Base-by-base conservation (phyloP, 2,888 invertebrate genomes). In the Thumatha senex region DNA sequence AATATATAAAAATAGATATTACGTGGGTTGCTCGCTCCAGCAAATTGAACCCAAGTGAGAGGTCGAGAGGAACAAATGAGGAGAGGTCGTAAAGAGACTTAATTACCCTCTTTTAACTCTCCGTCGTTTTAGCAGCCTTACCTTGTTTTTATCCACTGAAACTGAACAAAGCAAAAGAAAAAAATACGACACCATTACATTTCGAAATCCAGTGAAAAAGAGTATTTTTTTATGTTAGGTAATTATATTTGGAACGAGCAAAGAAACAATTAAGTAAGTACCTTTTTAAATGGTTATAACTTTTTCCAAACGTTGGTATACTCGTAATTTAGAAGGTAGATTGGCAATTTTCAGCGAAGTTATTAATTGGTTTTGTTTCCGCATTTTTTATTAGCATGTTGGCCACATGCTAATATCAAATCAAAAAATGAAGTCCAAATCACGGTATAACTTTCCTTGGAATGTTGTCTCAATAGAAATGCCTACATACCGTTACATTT, bases 31-130 rank as follows among this genome's bases (percentile, higher is more conserved):
- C 68, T 73, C 71, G 69, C 74, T 72, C 66, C 54, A 52, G 51
- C 58, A 70, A 76, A 76, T 72, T 71, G 69, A 58, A 60, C 63
- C 52, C 67, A 60, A 64, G 67, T 58, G 70, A 68, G 58, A 69
- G 67, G 69, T 54, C 61, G 64, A 54, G 55, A 48, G 59, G 65
- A 70, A 75, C 72, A 80, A 79, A 79, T 71, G 71, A 77, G 74
- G 64, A 67, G 73, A 63, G 61, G 72, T 72, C 73, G 66, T 82
- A 78, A 80, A 76, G 72, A 72, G 74, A 71, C 78, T 78, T 82
- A 81, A 82, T 82, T 81, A 76, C 71, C 67, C 68, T 62, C 69
- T 68, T 64, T 67, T 69, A 69, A 58, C 64, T 70, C 67, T 61
- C 54, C 63, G 71, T 70, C 72, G 74, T 75, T 80, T 76, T 66